phyloP scores from a whole-genome alignment of 2,113 vertebrate genomes.

The Corydoras sp. region DNA sequence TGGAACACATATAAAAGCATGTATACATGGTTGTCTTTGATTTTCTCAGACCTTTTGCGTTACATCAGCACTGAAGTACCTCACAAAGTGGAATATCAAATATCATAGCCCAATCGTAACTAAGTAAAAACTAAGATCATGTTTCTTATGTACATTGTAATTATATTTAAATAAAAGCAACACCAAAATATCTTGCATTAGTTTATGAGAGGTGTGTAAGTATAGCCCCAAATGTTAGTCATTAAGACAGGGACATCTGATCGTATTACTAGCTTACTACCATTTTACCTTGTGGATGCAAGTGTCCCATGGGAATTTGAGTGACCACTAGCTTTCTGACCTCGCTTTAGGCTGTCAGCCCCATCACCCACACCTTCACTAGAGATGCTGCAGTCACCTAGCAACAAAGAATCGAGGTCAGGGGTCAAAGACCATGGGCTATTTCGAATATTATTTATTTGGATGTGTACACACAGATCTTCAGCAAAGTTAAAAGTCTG shows the following conservation, averaged over 20 bases:
- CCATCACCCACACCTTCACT: conserved; percentile 71
- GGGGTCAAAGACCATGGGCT: conserved; percentile 72
- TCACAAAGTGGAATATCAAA: conserved; percentile 18
- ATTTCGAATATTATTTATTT: conserved; percentile 61
- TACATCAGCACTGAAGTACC: conserved; percentile 4
- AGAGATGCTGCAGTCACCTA: conserved; percentile 76
- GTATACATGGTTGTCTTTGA: conserved; percentile 9
- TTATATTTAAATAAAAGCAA: background rate
- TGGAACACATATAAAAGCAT: background rate
- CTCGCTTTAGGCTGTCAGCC: conserved; percentile 66
- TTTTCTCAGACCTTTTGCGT: background rate
- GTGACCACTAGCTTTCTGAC: conserved; percentile 70
- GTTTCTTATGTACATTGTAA: conserved; percentile 4
- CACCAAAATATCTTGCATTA: conserved; percentile 1
- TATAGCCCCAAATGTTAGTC: background rate
- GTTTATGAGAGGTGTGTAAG: background rate
- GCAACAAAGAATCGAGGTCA: conserved; percentile 72
- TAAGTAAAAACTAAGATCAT: conserved; percentile 17
- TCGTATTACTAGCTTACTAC: conserved; percentile 3
- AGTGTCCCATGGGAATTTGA: conserved; percentile 65
- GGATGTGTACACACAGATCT: conserved; percentile 28
- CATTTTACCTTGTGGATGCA: conserved; percentile 60
- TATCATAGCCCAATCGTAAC: conserved; percentile 16
- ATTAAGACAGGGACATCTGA: background rate
- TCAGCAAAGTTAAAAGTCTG: conserved; percentile 26